phyloP scores from a whole-genome alignment of 1,140 invertebrate species.

The Oedothorax gibbosus region DNA sequence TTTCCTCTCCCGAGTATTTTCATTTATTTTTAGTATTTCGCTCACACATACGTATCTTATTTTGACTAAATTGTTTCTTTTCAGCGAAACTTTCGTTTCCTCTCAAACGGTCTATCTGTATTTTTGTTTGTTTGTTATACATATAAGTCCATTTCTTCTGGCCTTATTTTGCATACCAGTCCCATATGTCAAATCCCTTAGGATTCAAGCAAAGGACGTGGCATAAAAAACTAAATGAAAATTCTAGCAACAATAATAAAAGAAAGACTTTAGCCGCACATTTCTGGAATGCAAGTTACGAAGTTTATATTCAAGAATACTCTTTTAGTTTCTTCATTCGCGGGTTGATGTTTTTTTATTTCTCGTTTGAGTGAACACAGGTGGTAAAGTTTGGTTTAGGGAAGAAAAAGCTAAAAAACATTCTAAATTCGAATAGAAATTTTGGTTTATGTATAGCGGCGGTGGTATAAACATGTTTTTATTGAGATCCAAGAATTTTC shows the following conservation, averaged over 20 bases:
- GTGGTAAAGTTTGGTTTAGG: constrained; percentile 15
- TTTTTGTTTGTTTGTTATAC: constrained; percentile 5
- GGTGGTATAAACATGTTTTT: background rate
- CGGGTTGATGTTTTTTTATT: background rate
- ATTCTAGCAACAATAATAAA: too few relatives aligned
- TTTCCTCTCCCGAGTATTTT: background rate
- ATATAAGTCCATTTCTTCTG: background rate
- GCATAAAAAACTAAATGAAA: background rate
- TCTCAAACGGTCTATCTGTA: background rate
- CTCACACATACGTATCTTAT: constrained; percentile 4
- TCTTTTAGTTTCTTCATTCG: background rate
- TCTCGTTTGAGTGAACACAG: background rate
- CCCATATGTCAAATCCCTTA: constrained; percentile 19
- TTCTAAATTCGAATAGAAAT: background rate
- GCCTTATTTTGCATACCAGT: constrained; percentile 13
- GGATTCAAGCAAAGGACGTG: background rate
- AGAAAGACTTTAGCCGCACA: too few relatives aligned
- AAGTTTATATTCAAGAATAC: constrained; percentile 2
- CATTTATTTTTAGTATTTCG: constrained; percentile 10
- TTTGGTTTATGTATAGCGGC: background rate
- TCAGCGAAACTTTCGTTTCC: background rate
- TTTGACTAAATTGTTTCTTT: constrained; percentile 1
- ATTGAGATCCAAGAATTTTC: background rate
- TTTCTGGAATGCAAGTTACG: background rate
- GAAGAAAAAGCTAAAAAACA: background rate